A percentile compares a stretch with the other conserved stretches of the same genome.
Evolutionary conservation across 2,797 vertebrate genomes (phyloP).

Genomic region (Pantherophis vulpinus): DNA sequence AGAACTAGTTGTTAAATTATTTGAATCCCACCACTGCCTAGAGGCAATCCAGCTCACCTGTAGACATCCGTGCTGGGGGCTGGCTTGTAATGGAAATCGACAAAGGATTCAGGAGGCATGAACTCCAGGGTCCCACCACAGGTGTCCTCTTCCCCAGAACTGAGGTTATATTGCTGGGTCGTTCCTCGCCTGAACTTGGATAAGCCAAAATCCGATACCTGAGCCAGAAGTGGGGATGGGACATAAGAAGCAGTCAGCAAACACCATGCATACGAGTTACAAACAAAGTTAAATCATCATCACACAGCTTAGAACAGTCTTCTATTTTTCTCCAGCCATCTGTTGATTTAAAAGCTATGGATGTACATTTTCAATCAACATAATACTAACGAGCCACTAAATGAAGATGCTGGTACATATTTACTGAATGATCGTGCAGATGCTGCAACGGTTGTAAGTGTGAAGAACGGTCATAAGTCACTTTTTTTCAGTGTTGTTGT

Average conservation of each 20-base stretch:
- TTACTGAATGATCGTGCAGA: neutral
- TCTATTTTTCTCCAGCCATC: neutral
- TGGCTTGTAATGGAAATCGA: constrained; percentile 36
- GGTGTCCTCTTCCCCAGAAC: neutral
- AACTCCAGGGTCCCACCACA: constrained; percentile 53
- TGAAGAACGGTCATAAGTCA: no score
- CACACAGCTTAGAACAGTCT: neutral
- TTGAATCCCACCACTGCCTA: no score
- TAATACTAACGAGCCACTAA: neutral
- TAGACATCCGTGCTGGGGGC: constrained; percentile 57
- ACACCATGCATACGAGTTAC: neutral
- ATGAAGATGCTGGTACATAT: neutral
- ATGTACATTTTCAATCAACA: neutral
- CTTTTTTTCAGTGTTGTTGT: no score
- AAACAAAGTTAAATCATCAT: neutral
- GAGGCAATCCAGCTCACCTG: constrained; percentile 49
- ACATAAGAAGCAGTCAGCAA: neutral
- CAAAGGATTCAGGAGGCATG: constrained; percentile 60
- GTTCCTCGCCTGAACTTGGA: constrained; percentile 53
- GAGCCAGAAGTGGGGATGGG: neutral
- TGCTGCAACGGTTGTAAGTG: no score
- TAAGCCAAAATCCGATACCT: constrained; percentile 67
- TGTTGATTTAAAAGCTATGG: neutral
- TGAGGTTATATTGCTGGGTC: neutral
- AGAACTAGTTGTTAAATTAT: no score